These are phyloP conservation scores for Himalopsyche phryganea DNA, from an alignment of 1,140 invertebrate genomes.

Conservation along the genomic window DNA sequence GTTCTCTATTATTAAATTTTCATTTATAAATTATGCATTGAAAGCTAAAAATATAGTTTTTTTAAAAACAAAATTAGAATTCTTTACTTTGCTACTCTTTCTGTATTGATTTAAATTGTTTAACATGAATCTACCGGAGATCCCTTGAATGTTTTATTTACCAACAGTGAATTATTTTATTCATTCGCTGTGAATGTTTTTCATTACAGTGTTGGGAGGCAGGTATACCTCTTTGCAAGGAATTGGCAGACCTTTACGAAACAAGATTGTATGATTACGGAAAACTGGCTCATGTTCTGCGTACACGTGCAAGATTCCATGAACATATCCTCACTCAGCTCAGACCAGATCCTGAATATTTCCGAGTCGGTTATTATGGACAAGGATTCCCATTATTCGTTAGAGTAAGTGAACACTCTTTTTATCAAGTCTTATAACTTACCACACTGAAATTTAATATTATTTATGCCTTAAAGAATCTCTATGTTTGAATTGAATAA, in stretches of 20 bases:
- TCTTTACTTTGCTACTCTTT: not conserved
- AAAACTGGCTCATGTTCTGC: slow-evolving; percentile 79
- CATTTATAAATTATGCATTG: not conserved
- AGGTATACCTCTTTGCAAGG: slow-evolving; percentile 89
- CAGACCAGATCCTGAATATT: slow-evolving; percentile 92
- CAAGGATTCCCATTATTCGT: slow-evolving; percentile 91
- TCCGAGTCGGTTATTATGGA: slow-evolving; percentile 94
- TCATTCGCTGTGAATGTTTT: slow-evolving; percentile 1
- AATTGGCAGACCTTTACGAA: slow-evolving; percentile 87
- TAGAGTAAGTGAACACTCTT: slow-evolving; percentile 62
- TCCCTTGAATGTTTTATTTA: too few relatives aligned
- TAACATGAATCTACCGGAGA: too few relatives aligned
- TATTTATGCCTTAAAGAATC: too few relatives aligned
- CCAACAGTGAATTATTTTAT: too few relatives aligned
- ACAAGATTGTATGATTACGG: slow-evolving; percentile 86
- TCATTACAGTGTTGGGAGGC: slow-evolving; percentile 86
- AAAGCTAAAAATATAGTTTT: not conserved
- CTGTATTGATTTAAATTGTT: too few relatives aligned
- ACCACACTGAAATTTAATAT: too few relatives aligned
- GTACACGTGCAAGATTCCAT: slow-evolving; percentile 83
- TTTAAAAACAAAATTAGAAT: not conserved
- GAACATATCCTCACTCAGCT: slow-evolving; percentile 86
- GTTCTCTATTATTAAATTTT: not conserved
- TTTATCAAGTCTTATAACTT: too few relatives aligned
- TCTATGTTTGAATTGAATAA: too few relatives aligned